Base-by-base conservation (phyloP, 2,888 invertebrate species). In the Spisula subtruncata region DNA sequence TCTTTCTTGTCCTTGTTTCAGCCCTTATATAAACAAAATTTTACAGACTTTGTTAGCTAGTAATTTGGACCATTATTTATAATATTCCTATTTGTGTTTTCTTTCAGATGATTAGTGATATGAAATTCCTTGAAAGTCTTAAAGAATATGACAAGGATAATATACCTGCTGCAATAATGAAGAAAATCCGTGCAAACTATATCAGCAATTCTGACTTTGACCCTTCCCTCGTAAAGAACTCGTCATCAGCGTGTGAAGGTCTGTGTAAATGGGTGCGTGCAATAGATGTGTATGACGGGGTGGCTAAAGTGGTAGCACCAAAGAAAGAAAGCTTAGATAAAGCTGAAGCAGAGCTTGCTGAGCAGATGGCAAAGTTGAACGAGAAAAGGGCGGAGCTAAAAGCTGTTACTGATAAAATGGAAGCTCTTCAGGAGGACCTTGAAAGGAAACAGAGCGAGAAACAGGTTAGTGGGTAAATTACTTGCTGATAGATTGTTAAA, bases 171-270 rank as follows among this genome's bases (percentile, higher is more conserved):
- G 48, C 93, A 4, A 94, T 94, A 81, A 96, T 96, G 90, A 96
- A 95, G 89, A 96, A 96, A 89, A 96, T 97, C 83, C 92, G 96
- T 25, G 95, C 95, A 20, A 93, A 92, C 14, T 97, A 96, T 91
- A 95, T 96, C 66, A 94, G 89, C 81, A 96, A 96, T 92, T 95
- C 96, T 8, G 96, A 96, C 29, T 97, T 96, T 93, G 95, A 96
- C 89, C 97, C 96, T 8, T 95, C 95, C 20, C 94, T 96, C 35
- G 96, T 96, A 81, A 96, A 96, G 88, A 96, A 96, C 71, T 95
- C 95, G n/a, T 97, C 96, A 0, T 96, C 96, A 41, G 97, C 97
- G 12, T 96, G 96, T 94, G 97, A 97, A 88, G 97, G 97, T 71
- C 93, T 97, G 48, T 97, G 96, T 92, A 96, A 96, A 91, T 97